Conservation (phyloP, 2,113 vertebrate species). For the Sinocyclocheilus anshuiensis region DNA sequence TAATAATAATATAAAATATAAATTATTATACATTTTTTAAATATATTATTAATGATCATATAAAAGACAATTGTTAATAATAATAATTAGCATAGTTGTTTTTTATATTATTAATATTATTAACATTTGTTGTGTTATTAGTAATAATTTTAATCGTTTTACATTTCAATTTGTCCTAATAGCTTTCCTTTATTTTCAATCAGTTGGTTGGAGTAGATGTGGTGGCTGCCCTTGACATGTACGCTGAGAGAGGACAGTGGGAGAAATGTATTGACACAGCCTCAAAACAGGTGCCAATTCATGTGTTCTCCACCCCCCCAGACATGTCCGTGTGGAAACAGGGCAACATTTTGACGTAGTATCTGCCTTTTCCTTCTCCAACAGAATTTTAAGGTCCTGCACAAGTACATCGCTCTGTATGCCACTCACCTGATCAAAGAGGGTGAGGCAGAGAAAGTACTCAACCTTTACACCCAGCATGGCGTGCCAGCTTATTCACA, state of each 20-base stretch:
- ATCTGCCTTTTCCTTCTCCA: not conserved
- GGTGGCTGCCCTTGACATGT: conserved; percentile 92
- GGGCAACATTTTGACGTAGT: not conserved
- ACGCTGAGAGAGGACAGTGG: conserved; percentile 91
- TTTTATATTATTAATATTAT: not conserved
- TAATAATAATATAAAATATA: not conserved
- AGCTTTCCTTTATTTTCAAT: conserved; percentile 25
- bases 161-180: not conserved
- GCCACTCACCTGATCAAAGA: conserved; percentile 91
- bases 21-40: no score
- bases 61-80: no score
- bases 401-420: conserved; percentile 91
- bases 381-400: conserved; percentile 91
- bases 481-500: conserved; percentile 89
- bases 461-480: conserved; percentile 86
- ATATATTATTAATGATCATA: no score
- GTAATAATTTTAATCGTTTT: not conserved
- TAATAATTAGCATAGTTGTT: no score
- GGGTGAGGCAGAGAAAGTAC: conserved; percentile 76
- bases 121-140: not conserved
- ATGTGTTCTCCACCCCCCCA: not conserved
- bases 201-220: conserved; percentile 94
- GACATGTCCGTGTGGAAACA: not conserved
- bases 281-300: conserved; percentile 85
- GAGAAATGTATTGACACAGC: conserved; percentile 94